Percentiles rank a stretch among this genome's conserved stretches.
Evolutionary conservation across 2,797 vertebrate species (phyloP).

Genomic region (Amphiprion clarkii): DNA sequence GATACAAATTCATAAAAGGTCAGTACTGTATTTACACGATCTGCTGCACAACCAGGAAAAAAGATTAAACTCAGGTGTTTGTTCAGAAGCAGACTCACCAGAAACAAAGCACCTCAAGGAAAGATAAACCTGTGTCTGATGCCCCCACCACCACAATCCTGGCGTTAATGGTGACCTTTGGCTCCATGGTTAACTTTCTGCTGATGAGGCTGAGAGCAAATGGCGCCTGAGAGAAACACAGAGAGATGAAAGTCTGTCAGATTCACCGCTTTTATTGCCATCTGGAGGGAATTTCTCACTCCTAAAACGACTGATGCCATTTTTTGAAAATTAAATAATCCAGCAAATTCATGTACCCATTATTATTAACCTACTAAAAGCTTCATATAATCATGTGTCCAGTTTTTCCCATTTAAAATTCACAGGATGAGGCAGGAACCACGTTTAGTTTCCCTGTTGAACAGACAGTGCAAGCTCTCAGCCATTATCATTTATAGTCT

Average conservation of each 20-base stretch:
- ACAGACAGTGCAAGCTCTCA: constrained; percentile 20
- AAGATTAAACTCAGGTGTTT: not conserved
- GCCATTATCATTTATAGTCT: not conserved
- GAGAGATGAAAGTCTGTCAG: not conserved
- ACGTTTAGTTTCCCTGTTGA: constrained; percentile 48
- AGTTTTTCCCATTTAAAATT: constrained; percentile 26
- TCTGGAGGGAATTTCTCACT: too few species aligned
- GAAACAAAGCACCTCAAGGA: constrained; percentile 90
- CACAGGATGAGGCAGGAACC: not conserved
- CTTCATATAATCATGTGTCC: constrained; percentile 44
- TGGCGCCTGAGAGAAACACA: constrained; percentile 76
- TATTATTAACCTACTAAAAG: constrained; percentile 63
- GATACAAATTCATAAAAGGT: not conserved
- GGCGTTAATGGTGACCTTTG: constrained; percentile 88
- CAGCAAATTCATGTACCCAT: constrained; percentile 32
- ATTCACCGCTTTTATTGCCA: not conserved
- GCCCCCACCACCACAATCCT: constrained; percentile 95
- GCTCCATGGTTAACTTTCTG: constrained; percentile 91
- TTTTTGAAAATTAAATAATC: constrained; percentile 41
- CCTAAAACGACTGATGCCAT: not conserved
- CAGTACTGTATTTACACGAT: too few species aligned
- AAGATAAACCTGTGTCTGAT: constrained; percentile 91
- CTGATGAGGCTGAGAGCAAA: constrained; percentile 92
- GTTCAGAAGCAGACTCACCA: constrained; percentile 81
- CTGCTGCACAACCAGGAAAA: not conserved